Evolutionary conservation across 2,797 vertebrate species (phyloP).

Genomic region (Enteromius unitaeniatus): DNA sequence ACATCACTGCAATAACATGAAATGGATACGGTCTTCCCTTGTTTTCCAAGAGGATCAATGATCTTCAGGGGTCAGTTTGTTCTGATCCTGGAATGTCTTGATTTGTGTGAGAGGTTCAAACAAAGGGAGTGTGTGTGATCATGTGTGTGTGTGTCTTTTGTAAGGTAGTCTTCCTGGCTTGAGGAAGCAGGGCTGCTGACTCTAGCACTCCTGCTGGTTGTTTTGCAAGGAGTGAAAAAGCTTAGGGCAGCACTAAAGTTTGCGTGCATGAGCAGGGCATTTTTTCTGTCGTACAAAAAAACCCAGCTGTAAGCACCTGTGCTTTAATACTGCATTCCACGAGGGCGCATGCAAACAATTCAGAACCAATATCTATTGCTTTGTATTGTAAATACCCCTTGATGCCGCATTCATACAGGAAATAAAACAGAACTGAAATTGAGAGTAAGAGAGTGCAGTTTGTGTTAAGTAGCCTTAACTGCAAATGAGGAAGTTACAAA

Average conservation of each 20-base stretch:
- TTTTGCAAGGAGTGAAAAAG: conserved; percentile 75
- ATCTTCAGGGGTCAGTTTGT: conserved; percentile 36
- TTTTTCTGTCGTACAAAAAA: conserved; percentile 17
- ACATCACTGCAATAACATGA: conserved; percentile 27
- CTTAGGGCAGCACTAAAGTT: conserved; percentile 68
- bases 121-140: conserved; percentile 52
- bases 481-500: conserved; percentile 24
- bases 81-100: conserved; percentile 36
- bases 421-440: conserved; percentile 20
- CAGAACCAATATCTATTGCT: neutral
- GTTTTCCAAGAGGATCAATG: conserved; percentile 49
- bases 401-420: neutral
- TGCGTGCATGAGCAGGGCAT: neutral
- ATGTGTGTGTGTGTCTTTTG: conserved; percentile 43
- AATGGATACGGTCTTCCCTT: conserved; percentile 32
- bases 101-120: conserved; percentile 60
- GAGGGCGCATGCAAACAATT: neutral
- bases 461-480: neutral
- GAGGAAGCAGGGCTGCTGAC: conserved; percentile 82
- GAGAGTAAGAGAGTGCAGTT: neutral
- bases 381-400: neutral
- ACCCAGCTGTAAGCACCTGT: conserved; percentile 1
- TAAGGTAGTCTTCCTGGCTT: conserved; percentile 60
- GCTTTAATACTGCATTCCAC: neutral
- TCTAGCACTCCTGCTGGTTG: conserved; percentile 75